These are phyloP conservation scores for Apus apus DNA, from an alignment of 2,113 vertebrate genomes.

Conservation along the genomic window DNA sequence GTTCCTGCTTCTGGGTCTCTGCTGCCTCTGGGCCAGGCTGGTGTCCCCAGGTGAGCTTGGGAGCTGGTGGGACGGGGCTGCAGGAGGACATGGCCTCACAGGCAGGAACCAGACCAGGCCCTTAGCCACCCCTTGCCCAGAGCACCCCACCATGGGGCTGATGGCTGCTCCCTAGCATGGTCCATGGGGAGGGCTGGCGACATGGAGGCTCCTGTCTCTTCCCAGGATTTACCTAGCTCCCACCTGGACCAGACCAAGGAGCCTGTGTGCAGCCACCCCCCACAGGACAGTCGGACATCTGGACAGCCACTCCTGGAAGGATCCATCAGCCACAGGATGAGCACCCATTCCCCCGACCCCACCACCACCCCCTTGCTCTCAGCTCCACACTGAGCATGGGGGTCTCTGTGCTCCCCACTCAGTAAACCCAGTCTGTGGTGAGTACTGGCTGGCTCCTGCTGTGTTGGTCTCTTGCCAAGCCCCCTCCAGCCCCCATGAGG, in stretches of 20 bases:
- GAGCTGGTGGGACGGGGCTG: fast-evolving
- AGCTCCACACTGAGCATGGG: neutral
- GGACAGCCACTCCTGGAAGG: neutral
- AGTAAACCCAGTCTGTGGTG: conserved; percentile 1
- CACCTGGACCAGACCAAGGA: neutral
- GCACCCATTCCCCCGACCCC: fast-evolving
- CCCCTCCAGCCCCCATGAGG: fast-evolving
- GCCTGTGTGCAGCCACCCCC: neutral
- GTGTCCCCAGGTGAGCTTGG: neutral
- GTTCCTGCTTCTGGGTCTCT: conserved; percentile 50
- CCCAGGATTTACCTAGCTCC: neutral
- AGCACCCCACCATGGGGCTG: fast-evolving
- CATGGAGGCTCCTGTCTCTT: neutral
- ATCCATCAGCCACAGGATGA: neutral
- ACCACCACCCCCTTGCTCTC: neutral
- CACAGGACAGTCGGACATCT: neutral
- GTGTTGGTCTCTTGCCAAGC: neutral
- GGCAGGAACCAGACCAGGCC: neutral
- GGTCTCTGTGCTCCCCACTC: fast-evolving
- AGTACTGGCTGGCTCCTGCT: neutral
- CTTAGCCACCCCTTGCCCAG: neutral
- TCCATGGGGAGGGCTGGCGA: neutral
- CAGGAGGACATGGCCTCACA: fast-evolving
- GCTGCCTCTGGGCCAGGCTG: conserved; percentile 43
- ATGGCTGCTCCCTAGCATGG: fast-evolving